Conservation (phyloP, 2,888 invertebrate species). For the Chouioia cunea region DNA sequence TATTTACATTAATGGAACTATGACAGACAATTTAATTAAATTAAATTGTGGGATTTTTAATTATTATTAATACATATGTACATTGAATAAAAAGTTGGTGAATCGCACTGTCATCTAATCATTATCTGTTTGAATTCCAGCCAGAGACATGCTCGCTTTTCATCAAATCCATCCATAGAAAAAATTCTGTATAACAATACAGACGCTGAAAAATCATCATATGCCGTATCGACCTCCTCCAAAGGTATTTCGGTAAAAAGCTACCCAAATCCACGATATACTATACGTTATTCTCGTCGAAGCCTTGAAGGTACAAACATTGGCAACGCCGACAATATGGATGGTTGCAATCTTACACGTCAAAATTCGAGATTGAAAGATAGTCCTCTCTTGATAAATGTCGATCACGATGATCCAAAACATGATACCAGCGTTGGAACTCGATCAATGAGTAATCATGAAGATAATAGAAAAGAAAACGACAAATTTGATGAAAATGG, state of each 20-base stretch:
- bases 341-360: background rate
- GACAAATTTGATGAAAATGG: too few relatives aligned
- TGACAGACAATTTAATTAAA: too few relatives aligned
- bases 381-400: background rate
- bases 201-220: background rate
- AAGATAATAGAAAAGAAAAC: too few relatives aligned
- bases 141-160: background rate
- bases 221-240: constrained; percentile 30
- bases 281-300: constrained; percentile 51
- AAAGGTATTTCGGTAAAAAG: constrained; percentile 36
- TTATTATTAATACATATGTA: too few relatives aligned
- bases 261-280: constrained; percentile 19
- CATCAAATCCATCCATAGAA: constrained; percentile 14
- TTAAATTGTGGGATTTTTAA: too few relatives aligned
- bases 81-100: too few relatives aligned
- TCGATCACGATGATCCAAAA: too few relatives aligned
- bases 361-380: background rate
- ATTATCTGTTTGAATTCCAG: constrained; percentile 6
- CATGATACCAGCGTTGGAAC: too few relatives aligned
- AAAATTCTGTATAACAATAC: constrained; percentile 1
- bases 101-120: too few relatives aligned
- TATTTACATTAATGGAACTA: too few relatives aligned
- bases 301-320: constrained; percentile 59
- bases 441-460: too few relatives aligned
- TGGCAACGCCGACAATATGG: constrained; percentile 6